Percentiles rank a stretch among this genome's conserved stretches.
Evolutionary conservation across 2,888 invertebrate genomes (phyloP).

Genomic region (Dimorphilus gyrociliatus): DNA sequence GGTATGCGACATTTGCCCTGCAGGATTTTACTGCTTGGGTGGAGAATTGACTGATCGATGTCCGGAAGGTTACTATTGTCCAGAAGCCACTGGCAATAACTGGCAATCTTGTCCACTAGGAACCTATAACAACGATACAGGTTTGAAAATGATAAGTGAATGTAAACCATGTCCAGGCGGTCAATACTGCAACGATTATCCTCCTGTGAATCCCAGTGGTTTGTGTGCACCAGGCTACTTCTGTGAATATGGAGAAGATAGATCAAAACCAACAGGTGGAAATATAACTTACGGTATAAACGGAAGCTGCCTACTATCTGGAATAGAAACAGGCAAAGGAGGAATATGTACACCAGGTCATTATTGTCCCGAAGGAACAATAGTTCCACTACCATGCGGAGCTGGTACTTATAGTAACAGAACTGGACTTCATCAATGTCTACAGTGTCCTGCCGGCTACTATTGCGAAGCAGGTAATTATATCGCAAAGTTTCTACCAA

Average conservation of each 20-base stretch:
- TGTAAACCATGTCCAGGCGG: conserved; percentile 28
- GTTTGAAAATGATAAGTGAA: conserved; percentile 11
- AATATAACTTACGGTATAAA: conserved; percentile 10
- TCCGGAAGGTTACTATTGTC: conserved; percentile 28
- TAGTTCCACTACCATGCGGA: conserved; percentile 19
- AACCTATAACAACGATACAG: conserved; percentile 30
- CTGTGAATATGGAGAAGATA: conserved; percentile 28
- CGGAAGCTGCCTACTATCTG: conserved; percentile 14
- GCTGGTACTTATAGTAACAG: conserved; percentile 25
- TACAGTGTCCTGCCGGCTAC: conserved; percentile 27
- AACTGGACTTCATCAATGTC: conserved; percentile 15
- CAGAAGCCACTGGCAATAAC: conserved; percentile 23
- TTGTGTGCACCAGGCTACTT: conserved; percentile 24
- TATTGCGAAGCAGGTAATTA: conserved; percentile 24
- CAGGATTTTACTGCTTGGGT: conserved; percentile 27
- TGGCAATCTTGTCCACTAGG: conserved; percentile 26
- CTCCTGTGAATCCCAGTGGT: conserved; percentile 14
- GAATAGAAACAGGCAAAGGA: conserved; percentile 27
- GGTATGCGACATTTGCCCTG: conserved; percentile 23
- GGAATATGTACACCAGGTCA: conserved; percentile 24
- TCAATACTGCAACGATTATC: conserved; percentile 19
- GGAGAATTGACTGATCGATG: conserved; percentile 20
- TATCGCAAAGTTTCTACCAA: no score
- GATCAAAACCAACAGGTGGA: conserved; percentile 17
- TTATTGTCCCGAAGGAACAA: conserved; percentile 28